A percentile compares a stretch with the other conserved stretches of the same genome.
Conservation (phyloP, 2,797 vertebrate species). For the Lagocephalus sceleratus region DNA sequence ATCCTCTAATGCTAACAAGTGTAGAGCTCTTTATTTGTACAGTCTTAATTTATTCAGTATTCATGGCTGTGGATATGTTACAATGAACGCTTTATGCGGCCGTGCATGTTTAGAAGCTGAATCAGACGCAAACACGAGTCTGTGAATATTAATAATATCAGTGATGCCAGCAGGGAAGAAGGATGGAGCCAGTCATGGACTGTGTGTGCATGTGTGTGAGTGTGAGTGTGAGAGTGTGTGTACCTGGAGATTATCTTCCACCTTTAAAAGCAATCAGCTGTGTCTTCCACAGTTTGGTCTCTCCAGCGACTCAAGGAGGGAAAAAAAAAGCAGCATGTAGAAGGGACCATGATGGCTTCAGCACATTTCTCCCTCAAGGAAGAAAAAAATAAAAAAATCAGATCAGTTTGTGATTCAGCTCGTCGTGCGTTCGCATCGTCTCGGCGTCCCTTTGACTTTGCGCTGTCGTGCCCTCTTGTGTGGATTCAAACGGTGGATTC, state of each 20-base stretch:
- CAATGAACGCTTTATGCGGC: slow-evolving; percentile 40
- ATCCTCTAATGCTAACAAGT: slow-evolving; percentile 34
- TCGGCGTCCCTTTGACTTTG: slow-evolving; percentile 7
- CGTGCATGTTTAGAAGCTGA: slow-evolving; percentile 52
- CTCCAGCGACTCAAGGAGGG: slow-evolving; percentile 5
- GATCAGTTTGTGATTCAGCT: slow-evolving; percentile 10
- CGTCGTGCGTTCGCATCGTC: neutral
- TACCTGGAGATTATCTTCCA: slow-evolving; percentile 31
- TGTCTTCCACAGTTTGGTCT: slow-evolving; percentile 8
- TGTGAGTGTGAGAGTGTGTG: slow-evolving; percentile 26
- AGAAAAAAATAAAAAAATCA: no score
- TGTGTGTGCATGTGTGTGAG: no score
- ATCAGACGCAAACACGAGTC: slow-evolving; percentile 6
- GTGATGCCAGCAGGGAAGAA: no score
- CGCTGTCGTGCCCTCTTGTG: neutral
- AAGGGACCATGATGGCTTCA: slow-evolving; percentile 29
- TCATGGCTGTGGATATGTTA: slow-evolving; percentile 34
- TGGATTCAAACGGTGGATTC: slow-evolving; percentile 5
- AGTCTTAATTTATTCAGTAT: slow-evolving; percentile 70
- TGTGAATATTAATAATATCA: slow-evolving; percentile 17
- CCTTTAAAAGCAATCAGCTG: slow-evolving; percentile 1
- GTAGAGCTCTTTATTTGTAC: slow-evolving; percentile 65
- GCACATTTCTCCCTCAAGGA: no score
- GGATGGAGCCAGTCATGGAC: no score
- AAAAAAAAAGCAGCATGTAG: neutral